Evolutionary conservation across 2,113 vertebrate genomes (phyloP), one percentile per base, ranked within the genome.

Genomic region (Strix aluco): DNA sequence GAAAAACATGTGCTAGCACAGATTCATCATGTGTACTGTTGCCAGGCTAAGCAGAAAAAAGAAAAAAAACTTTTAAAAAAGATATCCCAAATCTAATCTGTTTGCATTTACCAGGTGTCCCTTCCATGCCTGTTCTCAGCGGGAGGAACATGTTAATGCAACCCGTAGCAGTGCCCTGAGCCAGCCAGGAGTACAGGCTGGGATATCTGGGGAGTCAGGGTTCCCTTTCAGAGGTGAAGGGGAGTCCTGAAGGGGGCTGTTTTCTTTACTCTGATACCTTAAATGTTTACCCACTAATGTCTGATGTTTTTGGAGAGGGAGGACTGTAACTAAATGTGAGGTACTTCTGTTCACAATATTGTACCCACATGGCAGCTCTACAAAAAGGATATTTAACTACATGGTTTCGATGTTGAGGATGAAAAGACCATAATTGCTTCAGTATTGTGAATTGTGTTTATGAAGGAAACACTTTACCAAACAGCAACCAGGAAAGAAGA

Each of bases 381-480:
- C 57, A 92, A 75, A 90, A 80, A 52, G 34, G 38, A 11, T 89
- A 66, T 86, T 94, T 95, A 46, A 44, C 74, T 92, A 55, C 32
- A 52, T 0, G 0, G 44, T 88, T 94, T 79, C 27, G 3, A 34
- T 54, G 21, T 34, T 73, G 54, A 87, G 34, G 59, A 85, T 62
- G 36, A 84, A 95, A 89, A 73, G 27, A 75, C 9, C 12, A 1
- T 61, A 80, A 62, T 10, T 82, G 40, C 12, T 78, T 61, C 10
- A 13, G 44, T n/a, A 71, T 19, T 75, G 36, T 66, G 59, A 82
- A 90, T 38, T 70, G 18, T 80, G 44, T 44, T 87, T 83, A 54
- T 71, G 42, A 95, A 89, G 34, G 63, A 85, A 92, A 73, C 40
- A 52, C 32, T 92, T 95, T 92, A 77, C 49, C 46, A 77, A 94